These are phyloP conservation scores for Calcarius lapponicus DNA, from an alignment of 2,797 vertebrate species.

Conservation along the genomic window DNA sequence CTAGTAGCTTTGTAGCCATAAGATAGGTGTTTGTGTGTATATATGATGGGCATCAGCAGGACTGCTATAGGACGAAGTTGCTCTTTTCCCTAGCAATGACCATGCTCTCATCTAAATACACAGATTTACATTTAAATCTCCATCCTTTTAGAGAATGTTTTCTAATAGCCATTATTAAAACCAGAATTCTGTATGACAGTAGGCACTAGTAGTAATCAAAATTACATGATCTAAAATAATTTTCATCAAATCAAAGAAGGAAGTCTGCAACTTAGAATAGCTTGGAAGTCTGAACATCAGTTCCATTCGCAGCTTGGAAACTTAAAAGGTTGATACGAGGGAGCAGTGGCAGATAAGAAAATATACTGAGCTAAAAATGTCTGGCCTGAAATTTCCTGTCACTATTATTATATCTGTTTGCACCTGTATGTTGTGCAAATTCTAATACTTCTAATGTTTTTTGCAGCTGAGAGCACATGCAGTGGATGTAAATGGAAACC, in stretches of 20 bases:
- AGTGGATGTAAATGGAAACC: constrained; percentile 98
- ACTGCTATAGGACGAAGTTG: neutral
- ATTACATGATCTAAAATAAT: neutral
- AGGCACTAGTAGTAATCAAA: neutral
- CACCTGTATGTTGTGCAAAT: neutral
- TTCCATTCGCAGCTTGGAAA: neutral
- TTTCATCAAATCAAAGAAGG: neutral
- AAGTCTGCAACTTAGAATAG: neutral
- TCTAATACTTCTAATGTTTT: constrained; percentile 35
- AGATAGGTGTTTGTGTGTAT: neutral
- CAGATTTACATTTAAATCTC: neutral
- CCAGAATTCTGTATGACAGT: neutral
- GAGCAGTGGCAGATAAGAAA: neutral
- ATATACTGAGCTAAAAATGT: neutral
- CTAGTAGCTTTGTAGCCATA: neutral
- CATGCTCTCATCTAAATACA: neutral
- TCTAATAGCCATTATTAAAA: neutral
- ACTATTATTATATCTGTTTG: neutral
- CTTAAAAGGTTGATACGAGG: neutral
- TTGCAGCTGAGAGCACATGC: constrained; percentile 94
- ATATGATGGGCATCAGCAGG: neutral
- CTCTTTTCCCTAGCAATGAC: neutral
- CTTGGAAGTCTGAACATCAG: neutral
- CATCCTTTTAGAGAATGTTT: neutral
- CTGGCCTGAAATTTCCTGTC: neutral